Evolutionary conservation across 2,797 vertebrate species (phyloP).

Genomic region (Tiaroga cobitis): DNA sequence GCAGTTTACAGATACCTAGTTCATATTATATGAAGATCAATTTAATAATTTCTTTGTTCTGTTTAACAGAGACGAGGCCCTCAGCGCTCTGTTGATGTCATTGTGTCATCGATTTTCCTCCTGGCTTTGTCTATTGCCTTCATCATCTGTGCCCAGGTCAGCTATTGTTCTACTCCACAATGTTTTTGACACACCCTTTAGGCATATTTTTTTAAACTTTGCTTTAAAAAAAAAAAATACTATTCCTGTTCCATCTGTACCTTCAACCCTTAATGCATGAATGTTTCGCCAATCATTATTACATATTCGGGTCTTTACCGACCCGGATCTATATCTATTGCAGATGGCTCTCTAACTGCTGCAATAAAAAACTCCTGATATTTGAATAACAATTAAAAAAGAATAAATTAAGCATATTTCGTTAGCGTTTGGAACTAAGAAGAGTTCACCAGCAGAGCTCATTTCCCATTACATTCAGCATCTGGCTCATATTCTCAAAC

Average conservation of each 20-base stretch:
- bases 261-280: background rate
- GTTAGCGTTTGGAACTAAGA: background rate
- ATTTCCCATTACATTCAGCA: background rate
- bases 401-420: background rate
- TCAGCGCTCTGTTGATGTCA: constrained; percentile 96
- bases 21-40: background rate
- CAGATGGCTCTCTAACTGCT: background rate
- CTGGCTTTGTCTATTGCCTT: constrained; percentile 94
- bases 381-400: background rate
- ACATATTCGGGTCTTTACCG: background rate
- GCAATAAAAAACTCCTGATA: background rate
- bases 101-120: constrained; percentile 94
- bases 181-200: background rate
- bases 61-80: constrained; percentile 89
- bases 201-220: background rate
- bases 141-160: constrained; percentile 97
- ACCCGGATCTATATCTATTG: background rate
- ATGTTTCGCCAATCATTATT: background rate
- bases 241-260: background rate
- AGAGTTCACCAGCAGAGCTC: background rate
- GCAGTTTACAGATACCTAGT: background rate
- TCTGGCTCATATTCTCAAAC: background rate
- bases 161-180: constrained; percentile 46
- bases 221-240: background rate
- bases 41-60: constrained; percentile 21